phyloP scores from a whole-genome alignment of 1,140 invertebrate species.

The Berghia stephanieae region DNA sequence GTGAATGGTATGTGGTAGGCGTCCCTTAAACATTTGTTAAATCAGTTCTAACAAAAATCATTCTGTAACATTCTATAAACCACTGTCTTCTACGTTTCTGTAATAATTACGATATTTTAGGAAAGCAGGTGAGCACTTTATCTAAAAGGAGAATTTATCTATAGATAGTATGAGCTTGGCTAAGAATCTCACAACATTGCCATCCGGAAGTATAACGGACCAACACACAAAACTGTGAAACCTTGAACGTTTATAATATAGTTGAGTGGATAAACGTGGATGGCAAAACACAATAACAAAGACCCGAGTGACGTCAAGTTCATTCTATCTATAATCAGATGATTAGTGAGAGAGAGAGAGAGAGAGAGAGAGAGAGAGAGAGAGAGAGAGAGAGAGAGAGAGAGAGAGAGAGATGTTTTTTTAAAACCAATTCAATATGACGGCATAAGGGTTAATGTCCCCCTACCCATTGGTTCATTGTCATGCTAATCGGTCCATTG shows the following conservation, averaged over 20 bases:
- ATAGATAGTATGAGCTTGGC: background rate
- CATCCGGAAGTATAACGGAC: constrained; percentile 1
- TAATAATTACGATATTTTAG: too few species aligned
- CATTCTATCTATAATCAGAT: background rate
- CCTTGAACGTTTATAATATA: background rate
- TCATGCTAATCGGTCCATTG: too few species aligned
- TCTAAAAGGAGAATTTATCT: background rate
- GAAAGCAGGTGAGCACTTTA: too few species aligned
- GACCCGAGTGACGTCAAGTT: background rate
- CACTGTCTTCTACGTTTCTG: too few species aligned
- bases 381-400: constrained; percentile 4
- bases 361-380: constrained; percentile 25
- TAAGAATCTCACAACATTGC: background rate
- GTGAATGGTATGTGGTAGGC: too few species aligned
- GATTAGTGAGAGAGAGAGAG: background rate
- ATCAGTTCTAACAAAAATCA: too few species aligned
- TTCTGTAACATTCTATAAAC: too few species aligned
- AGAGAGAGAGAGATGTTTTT: background rate
- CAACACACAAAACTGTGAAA: background rate
- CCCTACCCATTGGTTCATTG: too few species aligned
- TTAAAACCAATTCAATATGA: background rate
- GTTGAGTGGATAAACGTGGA: background rate
- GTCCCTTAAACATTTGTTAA: too few species aligned
- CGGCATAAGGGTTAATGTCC: background rate
- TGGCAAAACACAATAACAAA: background rate